Base-by-base conservation (phyloP, 2,888 invertebrate genomes). In the Leptarthrus brevirostris region DNA sequence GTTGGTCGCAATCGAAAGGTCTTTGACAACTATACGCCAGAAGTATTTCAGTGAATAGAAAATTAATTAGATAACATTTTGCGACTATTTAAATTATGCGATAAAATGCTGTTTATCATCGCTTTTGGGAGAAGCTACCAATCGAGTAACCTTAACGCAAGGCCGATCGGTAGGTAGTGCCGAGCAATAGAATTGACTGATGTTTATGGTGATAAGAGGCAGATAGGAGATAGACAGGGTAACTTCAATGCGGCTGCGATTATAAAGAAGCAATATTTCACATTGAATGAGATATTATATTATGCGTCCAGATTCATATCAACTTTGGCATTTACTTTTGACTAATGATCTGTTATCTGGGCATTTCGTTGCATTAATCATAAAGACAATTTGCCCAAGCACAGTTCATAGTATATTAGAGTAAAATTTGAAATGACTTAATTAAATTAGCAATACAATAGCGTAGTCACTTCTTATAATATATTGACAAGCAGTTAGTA, bases 31-130 rank as follows among this genome's bases (percentile, higher is more conserved):
- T 20, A 40, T n/a, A 18, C 47, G 22, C 44, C 16, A 34, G 66
- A 18, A 14, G 40, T 61, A 40, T 61, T 49, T 24, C 24, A 24
- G 14, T 66, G 66, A 66, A 47, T 66, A 49, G 49, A 47, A 66
- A 66, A 47, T 66, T 47, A 49, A 66, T 66, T 44, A 66, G 44
- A 66, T 66, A 66, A 22, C 20, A 61, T 61, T 61, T 61, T 22
- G 61, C 61, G 49, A 66, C 34, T 66, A 66, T 66, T 66, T 66
- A 66, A 66, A 66, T 66, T 44, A 66, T 66, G 18, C 49, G 66
- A 44, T 66, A 49, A 66, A 44, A 66, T 61, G 40, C 40, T 61
- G 61, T 40, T 61, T 40, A 61, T 61, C 20, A 30, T n/a, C 40
- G 10, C 26, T 66, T 49, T 66, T 66, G 66, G 49, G n/a, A 66